phyloP scores from a whole-genome alignment of 2,797 vertebrate genomes.

The Silurus lanzhouensis region DNA sequence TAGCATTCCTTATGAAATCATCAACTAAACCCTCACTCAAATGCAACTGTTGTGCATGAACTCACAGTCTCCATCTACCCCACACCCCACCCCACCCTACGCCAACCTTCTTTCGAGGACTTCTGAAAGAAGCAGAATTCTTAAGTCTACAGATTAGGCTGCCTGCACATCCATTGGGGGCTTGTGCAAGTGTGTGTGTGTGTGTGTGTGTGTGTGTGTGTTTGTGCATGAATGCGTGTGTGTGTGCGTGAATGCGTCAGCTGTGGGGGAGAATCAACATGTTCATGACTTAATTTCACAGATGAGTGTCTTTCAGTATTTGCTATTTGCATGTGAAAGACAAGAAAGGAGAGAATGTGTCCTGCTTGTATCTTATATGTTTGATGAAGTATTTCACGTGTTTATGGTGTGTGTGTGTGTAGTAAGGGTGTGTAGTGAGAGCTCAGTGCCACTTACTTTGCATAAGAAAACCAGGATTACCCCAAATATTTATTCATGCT shows the following conservation, averaged over 20 bases:
- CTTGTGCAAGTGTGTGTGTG: slow-evolving; percentile 8
- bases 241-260: slow-evolving; percentile 49
- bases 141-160: slow-evolving; percentile 50
- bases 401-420: slow-evolving; percentile 33
- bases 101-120: slow-evolving; percentile 39
- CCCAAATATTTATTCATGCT: slow-evolving; percentile 81
- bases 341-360: slow-evolving; percentile 7
- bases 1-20: slow-evolving; percentile 73
- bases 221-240: slow-evolving; percentile 8
- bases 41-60: slow-evolving; percentile 72
- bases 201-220: slow-evolving; percentile 6
- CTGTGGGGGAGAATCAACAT: slow-evolving; percentile 64
- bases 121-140: slow-evolving; percentile 44
- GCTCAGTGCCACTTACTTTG: slow-evolving; percentile 69
- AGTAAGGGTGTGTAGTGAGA: slow-evolving; percentile 15
- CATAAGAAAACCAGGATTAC: slow-evolving; percentile 83
- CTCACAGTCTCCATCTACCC: slow-evolving; percentile 35
- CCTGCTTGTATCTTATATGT: slow-evolving; percentile 6
- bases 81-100: slow-evolving; percentile 1
- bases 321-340: slow-evolving; percentile 48
- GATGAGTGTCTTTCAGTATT: slow-evolving; percentile 75
- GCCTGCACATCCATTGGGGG: slow-evolving; percentile 48
- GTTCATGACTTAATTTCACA: slow-evolving; percentile 77
- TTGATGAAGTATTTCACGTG: slow-evolving; percentile 32
- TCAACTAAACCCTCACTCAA: slow-evolving; percentile 70